Evolutionary conservation across 2,113 vertebrate genomes (phyloP).

Genomic region (Prietella phreatophila): DNA sequence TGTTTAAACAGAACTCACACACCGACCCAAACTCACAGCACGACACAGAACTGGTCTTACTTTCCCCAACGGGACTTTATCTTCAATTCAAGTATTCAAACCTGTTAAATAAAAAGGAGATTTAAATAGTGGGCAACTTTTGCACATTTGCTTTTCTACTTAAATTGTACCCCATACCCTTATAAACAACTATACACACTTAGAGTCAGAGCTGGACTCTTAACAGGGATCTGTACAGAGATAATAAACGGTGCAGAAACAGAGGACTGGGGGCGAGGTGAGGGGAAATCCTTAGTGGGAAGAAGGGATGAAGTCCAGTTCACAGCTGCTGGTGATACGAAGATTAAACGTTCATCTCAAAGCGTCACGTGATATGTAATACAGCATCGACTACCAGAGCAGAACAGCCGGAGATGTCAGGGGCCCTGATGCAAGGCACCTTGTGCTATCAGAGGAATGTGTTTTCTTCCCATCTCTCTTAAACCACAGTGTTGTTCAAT

Average conservation of each 20-base stretch:
- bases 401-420: neutral
- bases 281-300: neutral
- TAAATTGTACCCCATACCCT: slow-evolving; percentile 25
- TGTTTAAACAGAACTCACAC: neutral
- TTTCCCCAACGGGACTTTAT: slow-evolving; percentile 29
- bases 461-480: neutral
- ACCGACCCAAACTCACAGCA: slow-evolving; percentile 2
- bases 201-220: neutral
- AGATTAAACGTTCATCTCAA: slow-evolving; percentile 5
- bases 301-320: slow-evolving; percentile 13
- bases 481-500: neutral
- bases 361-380: slow-evolving; percentile 19
- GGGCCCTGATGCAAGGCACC: slow-evolving; percentile 2
- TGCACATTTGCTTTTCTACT: slow-evolving; percentile 6
- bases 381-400: neutral
- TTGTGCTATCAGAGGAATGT: slow-evolving; percentile 10
- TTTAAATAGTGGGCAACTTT: slow-evolving; percentile 27
- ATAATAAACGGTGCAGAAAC: neutral
- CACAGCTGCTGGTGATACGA: slow-evolving; percentile 38
- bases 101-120: slow-evolving; percentile 37
- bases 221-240: neutral
- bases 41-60: neutral
- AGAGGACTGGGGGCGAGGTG: neutral
- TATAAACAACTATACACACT: slow-evolving; percentile 39
- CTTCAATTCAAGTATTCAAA: slow-evolving; percentile 49